Evolutionary conservation across 2,797 vertebrate genomes (phyloP).

Genomic region (Serranus cabrilla): DNA sequence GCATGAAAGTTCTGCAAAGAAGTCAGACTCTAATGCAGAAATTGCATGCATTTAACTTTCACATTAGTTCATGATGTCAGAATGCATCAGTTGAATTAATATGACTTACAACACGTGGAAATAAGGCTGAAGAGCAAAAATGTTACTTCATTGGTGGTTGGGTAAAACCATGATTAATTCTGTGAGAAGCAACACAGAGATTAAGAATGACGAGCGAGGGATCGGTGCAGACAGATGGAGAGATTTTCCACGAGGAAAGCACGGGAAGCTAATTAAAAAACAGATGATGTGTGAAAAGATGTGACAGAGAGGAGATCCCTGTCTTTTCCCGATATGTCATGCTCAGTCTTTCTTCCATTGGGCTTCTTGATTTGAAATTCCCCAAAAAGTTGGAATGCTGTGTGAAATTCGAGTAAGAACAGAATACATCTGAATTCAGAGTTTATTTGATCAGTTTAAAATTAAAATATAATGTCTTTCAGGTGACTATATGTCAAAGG

Average conservation of each 20-base stretch:
- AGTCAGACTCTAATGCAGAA: background rate
- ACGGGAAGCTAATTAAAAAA: slow-evolving; percentile 59
- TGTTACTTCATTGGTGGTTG: background rate
- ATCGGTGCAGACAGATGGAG: slow-evolving; percentile 61
- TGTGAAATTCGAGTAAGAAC: too few relatives aligned
- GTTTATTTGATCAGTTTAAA: too few relatives aligned
- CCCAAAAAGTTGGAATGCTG: background rate
- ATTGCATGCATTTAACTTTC: background rate
- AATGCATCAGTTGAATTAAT: background rate
- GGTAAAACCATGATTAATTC: slow-evolving; percentile 22
- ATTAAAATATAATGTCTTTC: too few relatives aligned
- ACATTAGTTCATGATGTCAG: background rate
- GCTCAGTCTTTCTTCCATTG: background rate
- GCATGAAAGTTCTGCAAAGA: background rate
- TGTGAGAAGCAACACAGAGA: slow-evolving; percentile 31
- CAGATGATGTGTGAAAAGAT: slow-evolving; percentile 44
- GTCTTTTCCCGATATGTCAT: slow-evolving; percentile 2
- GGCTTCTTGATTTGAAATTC: slow-evolving; percentile 4
- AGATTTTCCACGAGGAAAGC: slow-evolving; percentile 53
- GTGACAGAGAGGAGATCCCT: slow-evolving; percentile 36
- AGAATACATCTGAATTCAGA: too few relatives aligned
- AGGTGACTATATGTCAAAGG: too few relatives aligned
- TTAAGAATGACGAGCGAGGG: slow-evolving; percentile 26
- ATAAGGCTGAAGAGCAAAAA: background rate
- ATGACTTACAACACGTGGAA: background rate